These are phyloP conservation scores for Ailuropoda melanoleuca DNA, from an alignment of 2,113 vertebrate genomes.

Conservation along the genomic window DNA sequence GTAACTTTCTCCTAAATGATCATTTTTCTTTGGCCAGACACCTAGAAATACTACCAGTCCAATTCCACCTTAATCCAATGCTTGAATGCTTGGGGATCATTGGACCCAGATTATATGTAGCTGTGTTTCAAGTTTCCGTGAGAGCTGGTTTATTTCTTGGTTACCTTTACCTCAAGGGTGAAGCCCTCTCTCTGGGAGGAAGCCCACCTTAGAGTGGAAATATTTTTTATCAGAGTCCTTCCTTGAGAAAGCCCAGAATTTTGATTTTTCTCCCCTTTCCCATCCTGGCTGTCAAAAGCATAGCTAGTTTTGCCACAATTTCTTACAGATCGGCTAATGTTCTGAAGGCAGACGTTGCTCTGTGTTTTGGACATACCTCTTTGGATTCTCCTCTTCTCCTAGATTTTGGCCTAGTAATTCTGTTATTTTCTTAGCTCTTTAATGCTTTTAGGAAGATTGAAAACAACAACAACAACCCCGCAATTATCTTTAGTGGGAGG, in stretches of 20 bases:
- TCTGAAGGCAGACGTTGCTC: not conserved
- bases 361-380: not conserved
- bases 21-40: not conserved
- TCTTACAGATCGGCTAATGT: not conserved
- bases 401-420: constrained; percentile 16
- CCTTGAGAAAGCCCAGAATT: not conserved
- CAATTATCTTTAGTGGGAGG: not conserved
- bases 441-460: not conserved
- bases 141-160: not conserved
- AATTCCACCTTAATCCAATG: not conserved
- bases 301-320: not conserved
- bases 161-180: constrained; percentile 1
- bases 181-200: not conserved
- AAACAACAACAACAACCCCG: not conserved
- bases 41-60: not conserved
- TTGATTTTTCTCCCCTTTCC: not conserved
- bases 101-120: not conserved
- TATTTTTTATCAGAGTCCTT: not conserved
- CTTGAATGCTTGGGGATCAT: constrained; percentile 1
- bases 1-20: not conserved
- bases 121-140: not conserved
- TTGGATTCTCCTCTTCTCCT: constrained; percentile 3
- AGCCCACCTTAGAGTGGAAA: not conserved
- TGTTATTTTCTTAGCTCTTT: constrained; percentile 15
- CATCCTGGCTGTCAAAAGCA: not conserved